Base-by-base conservation (phyloP, 2,797 vertebrate genomes). In the Enteromius thamalakanensis region DNA sequence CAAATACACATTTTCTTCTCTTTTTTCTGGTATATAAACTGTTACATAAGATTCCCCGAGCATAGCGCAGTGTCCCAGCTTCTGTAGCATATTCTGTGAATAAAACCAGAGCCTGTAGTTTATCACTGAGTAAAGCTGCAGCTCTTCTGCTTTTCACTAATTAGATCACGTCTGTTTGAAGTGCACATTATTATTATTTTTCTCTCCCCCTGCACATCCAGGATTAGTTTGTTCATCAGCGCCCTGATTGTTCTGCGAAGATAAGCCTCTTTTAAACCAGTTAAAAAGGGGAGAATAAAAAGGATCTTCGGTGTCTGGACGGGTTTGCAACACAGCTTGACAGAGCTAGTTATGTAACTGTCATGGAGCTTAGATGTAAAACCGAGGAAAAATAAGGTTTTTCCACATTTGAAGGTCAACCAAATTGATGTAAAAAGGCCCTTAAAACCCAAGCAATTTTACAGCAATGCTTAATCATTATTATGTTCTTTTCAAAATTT, bases 381-480 rank as follows among this genome's bases (percentile, higher is more conserved):
- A 45, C 78, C 88, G 84, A 85, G 86, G 90, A 89, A 88, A 82
- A 87, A 82, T 87, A 85, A 87, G 90, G 86, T 81, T 88, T 80
- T 80, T 60, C 9, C 60, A 64, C 26, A 64, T 64, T 64, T 64
- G 60, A 69, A 55, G 79, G 65, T 80, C 67, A 68, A 68, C 26
- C 2, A 21, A 17, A 80, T 34, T 71, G 9, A 4, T 10, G 17
- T 64, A 32, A 32, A 32, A 77, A 19, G 10, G 15, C 17, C 64
- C 32, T 67, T 10, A 64, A 64, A 32, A 64, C 32, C 6, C 14
- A 58, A 58, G 55, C 10, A 0, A 58, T 62, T 62, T 60, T 29
- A 29, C 60, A 32, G 2, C 14, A 64, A 17, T 32, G 60, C 26
- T 32, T 64, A 32, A 14, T 64, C 60, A 64, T 17, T 32, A 26